Base-by-base conservation (phyloP, 2,797 vertebrate species). In the Protosalanx chinensis region DNA sequence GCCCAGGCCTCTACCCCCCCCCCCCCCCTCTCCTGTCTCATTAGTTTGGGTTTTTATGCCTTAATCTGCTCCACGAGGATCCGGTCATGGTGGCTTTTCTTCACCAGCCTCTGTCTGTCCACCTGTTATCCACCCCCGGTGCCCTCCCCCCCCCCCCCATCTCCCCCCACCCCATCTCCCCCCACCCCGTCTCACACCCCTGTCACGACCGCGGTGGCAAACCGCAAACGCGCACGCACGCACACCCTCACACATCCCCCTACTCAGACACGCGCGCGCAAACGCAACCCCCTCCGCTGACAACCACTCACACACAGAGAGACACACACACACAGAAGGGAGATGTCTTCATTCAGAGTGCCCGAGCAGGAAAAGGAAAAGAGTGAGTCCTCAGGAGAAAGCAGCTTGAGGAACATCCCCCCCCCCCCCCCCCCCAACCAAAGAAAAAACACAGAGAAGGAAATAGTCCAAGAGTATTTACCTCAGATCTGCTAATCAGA, bases 31-130 rank as follows among this genome's bases (percentile, higher is more conserved):
- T 83, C 88, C 91, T 90, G 89, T 88, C 90, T 95, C 93, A 95
- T 96, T 96, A 96, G 89, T 90, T 89, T 92, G 91, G 91, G 92
- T 7, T 41, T 95, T 94, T 95, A 94, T 93, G 94, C 92, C 93
- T 90, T 94, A 93, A 93, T 94, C 92, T 92, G 91, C 89, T 94
- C 93, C 92, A 94, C 93, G 91, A 94, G 91, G 92, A 93, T 91
- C 90, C 93, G 94, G 93, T 93, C 86, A 93, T 91, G 91, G 88
- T 84, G 89, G 91, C 93, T 92, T 92, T 95, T 93, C 91, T 91
- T 85, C 87, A 77, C 89, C 49, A 37, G 23, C 64, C 46, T 18
- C 89, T 81, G 84, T 82, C 84, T 88, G 80, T 82, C 85, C 87
- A 89, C 85, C 88, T 90, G 90, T 93, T 91, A 91, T 92, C 91